These are phyloP conservation scores for Mormyrus proboscirostris DNA, from an alignment of 2,797 vertebrate genomes.

Conservation along the genomic window DNA sequence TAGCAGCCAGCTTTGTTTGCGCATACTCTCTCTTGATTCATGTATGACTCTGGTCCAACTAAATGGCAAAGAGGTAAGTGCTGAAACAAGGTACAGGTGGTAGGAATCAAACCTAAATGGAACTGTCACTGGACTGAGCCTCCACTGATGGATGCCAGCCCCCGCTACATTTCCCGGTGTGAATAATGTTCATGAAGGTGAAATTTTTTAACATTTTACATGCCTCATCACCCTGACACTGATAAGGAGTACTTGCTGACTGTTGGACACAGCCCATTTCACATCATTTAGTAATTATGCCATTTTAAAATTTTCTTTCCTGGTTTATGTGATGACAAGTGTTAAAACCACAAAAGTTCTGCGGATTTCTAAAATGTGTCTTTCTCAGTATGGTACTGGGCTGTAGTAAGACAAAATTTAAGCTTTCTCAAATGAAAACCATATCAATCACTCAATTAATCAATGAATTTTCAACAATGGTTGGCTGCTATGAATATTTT, in stretches of 20 bases:
- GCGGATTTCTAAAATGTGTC: background rate
- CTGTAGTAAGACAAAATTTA: background rate
- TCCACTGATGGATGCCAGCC: background rate
- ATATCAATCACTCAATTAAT: background rate
- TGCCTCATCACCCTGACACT: background rate
- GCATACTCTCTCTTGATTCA: background rate
- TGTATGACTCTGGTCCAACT: background rate
- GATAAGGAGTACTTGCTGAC: background rate
- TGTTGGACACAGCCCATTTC: constrained; percentile 11
- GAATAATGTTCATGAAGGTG: constrained; percentile 5
- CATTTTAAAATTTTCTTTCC: constrained; percentile 1
- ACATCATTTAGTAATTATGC: constrained; percentile 13
- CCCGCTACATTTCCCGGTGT: background rate
- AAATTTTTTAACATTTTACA: constrained; percentile 1
- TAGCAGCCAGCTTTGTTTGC: background rate
- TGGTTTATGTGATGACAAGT: background rate
- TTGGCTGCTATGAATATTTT: background rate
- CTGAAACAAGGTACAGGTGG: background rate
- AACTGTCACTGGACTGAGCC: background rate
- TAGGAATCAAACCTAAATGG: background rate
- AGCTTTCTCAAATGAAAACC: background rate
- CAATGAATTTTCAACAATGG: background rate
- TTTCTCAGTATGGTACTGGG: background rate
- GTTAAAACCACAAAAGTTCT: background rate
- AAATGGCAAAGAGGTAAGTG: background rate